Base-by-base conservation (phyloP, 2,113 vertebrate species). In the Baryphthengus martii region DNA sequence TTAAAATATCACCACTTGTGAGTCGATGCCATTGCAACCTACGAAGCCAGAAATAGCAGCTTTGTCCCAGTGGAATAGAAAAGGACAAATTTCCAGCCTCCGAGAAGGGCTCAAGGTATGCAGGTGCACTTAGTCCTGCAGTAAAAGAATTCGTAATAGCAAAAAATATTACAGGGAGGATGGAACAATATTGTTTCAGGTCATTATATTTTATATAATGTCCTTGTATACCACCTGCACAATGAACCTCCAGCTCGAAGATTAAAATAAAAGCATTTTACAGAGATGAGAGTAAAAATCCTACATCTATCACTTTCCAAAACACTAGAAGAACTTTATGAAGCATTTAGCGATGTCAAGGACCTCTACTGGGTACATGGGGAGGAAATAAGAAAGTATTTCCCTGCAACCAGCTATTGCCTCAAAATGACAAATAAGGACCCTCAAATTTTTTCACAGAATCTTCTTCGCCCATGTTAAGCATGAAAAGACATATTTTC, bases 41-140 rank as follows among this genome's bases (percentile, higher is more conserved):
- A 67, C 65, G 74, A 71, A 93, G 88, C 71, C 91, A 96, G 72
- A 86, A 96, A 93, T 86, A 96, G 91, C 74, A 93, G 75, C 55
- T 91, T 76, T 42, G 61, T 61, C 85, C 72, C 59, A 21, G 50
- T 20, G 55, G 90, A 73, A 40, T 7, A 67, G 63, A 73, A 74
- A 95, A 90, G 94, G 94, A 93, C 90, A 84, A 79, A 83, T 77
- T 91, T 76, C 72, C 85, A 94, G 55, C 55, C 63, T 91, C 75
- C 55, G 59, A 88, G 63, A 73, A 78, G 63, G 79, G 39, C 44
- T 91, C 58, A 31, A 70, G 55, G 59, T 76, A 73, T 67, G 65
- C 89, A 96, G 89, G 72, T 96, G 78, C 17, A 28, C 62, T 77
- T 70, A 70, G 82, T 66, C 78, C 91, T 67, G 71, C 82, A 82